These are phyloP conservation scores for Bucorvus abyssinicus DNA, from an alignment of 2,797 vertebrate genomes.

Conservation along the genomic window DNA sequence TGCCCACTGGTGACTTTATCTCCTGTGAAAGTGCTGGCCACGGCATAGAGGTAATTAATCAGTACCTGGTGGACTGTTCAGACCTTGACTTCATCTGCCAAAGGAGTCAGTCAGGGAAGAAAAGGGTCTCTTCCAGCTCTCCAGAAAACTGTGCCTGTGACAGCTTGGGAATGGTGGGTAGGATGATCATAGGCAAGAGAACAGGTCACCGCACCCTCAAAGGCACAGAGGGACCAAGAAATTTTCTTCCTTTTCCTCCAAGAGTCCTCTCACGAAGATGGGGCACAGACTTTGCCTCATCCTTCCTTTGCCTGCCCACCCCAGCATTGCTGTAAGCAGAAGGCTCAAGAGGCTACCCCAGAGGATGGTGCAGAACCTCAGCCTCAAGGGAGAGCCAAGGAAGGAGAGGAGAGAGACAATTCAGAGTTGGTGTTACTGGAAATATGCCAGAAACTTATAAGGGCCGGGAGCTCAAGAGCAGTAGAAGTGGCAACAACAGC, in stretches of 20 bases:
- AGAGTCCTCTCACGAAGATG: neutral
- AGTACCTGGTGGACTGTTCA: neutral
- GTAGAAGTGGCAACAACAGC: neutral
- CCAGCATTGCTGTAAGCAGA: neutral
- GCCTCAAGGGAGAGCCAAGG: neutral
- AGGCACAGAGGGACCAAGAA: neutral
- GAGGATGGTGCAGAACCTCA: neutral
- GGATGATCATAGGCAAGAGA: neutral
- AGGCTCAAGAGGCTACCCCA: neutral
- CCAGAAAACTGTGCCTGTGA: neutral
- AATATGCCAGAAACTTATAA: neutral
- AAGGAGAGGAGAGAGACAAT: neutral
- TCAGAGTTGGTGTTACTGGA: neutral
- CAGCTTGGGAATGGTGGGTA: neutral
- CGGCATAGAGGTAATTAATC: neutral
- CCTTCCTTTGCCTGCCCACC: neutral
- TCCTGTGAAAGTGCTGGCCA: neutral
- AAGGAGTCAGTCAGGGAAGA: neutral
- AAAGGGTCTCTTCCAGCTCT: neutral
- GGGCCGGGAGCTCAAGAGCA: neutral
- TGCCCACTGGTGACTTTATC: neutral
- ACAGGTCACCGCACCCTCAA: neutral
- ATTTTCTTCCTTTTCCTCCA: neutral
- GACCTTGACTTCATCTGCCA: neutral
- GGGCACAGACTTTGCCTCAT: neutral